phyloP scores from a whole-genome alignment of 2,888 invertebrate species.

The Agrochola lota region DNA sequence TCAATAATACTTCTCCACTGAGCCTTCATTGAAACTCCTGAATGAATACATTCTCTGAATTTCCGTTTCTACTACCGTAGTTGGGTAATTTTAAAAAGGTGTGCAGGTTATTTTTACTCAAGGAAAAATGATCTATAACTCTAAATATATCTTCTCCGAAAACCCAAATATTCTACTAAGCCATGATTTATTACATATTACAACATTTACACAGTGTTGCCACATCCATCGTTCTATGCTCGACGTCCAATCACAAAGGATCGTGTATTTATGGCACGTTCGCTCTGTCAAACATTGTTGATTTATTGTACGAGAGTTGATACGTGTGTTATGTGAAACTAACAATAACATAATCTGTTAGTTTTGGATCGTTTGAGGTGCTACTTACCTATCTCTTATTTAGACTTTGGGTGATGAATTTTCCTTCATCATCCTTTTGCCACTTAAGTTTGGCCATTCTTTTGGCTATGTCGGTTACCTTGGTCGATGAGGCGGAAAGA shows the following conservation, averaged over 20 bases:
- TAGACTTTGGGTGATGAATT: neutral
- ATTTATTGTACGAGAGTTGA: slow-evolving; percentile 62
- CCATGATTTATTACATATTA: slow-evolving; percentile 42
- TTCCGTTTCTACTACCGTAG: neutral
- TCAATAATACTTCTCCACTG: neutral
- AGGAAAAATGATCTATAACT: slow-evolving; percentile 14
- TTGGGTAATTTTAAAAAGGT: neutral
- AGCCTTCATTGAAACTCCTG: neutral
- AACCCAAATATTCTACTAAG: slow-evolving; percentile 23
- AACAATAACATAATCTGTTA: slow-evolving; percentile 24
- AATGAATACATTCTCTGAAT: neutral
- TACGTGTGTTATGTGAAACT: slow-evolving; percentile 50
- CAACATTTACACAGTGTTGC: slow-evolving; percentile 34
- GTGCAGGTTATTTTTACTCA: neutral
- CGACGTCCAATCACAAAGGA: slow-evolving; percentile 61
- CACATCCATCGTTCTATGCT: slow-evolving; percentile 48
- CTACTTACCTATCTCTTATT: slow-evolving; percentile 2
- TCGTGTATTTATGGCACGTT: slow-evolving; percentile 66
- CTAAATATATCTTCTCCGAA: neutral
- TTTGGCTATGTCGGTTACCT: neutral
- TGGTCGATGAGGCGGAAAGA: neutral
- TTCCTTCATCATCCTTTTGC: no score
- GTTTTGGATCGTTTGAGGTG: slow-evolving; percentile 8
- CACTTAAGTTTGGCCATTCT: neutral
- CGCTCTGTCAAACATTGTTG: slow-evolving; percentile 65